Conservation (phyloP, 2,797 vertebrate genomes). For the Diplodus sargus region DNA sequence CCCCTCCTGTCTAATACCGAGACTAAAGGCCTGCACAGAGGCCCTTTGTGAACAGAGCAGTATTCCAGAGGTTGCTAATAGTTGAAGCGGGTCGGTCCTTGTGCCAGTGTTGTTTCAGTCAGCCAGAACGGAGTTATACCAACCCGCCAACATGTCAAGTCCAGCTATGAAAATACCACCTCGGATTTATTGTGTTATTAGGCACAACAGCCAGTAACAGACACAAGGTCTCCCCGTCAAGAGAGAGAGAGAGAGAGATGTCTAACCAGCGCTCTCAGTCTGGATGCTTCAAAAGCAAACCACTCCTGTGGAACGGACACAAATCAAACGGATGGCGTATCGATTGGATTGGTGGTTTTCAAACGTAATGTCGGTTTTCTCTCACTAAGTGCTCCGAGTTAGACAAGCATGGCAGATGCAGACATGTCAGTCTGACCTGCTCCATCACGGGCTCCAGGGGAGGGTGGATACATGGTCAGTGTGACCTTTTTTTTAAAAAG, state of each 20-base stretch:
- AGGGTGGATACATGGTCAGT: slow-evolving; percentile 1
- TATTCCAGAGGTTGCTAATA: slow-evolving; percentile 41
- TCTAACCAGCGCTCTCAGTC: slow-evolving; percentile 7
- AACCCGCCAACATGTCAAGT: slow-evolving; percentile 58
- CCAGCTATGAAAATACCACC: slow-evolving; percentile 74
- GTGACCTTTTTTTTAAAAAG: slow-evolving; percentile 8
- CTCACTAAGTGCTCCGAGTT: slow-evolving; percentile 35
- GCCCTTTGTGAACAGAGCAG: slow-evolving; percentile 54
- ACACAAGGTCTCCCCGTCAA: slow-evolving; percentile 23
- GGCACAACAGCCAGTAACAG: slow-evolving; percentile 35
- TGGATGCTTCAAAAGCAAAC: slow-evolving; percentile 29
- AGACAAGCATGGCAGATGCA: slow-evolving; percentile 27
- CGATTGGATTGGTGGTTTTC: slow-evolving; percentile 41
- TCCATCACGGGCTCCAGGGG: slow-evolving; percentile 40
- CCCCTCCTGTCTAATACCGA: slow-evolving; percentile 30
- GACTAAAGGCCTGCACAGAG: slow-evolving; percentile 45
- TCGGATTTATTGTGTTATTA: slow-evolving; percentile 68
- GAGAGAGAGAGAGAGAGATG: slow-evolving; percentile 29
- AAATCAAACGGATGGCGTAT: slow-evolving; percentile 53
- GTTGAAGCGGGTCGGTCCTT: slow-evolving; percentile 37
- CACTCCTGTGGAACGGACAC: slow-evolving; percentile 16
- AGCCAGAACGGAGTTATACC: slow-evolving; percentile 36
- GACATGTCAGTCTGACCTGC: slow-evolving; percentile 56
- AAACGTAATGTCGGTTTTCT: slow-evolving; percentile 30
- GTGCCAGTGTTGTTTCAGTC: slow-evolving; percentile 53